phyloP scores from a whole-genome alignment of 2,888 invertebrate species.

The Papilio gigon region DNA sequence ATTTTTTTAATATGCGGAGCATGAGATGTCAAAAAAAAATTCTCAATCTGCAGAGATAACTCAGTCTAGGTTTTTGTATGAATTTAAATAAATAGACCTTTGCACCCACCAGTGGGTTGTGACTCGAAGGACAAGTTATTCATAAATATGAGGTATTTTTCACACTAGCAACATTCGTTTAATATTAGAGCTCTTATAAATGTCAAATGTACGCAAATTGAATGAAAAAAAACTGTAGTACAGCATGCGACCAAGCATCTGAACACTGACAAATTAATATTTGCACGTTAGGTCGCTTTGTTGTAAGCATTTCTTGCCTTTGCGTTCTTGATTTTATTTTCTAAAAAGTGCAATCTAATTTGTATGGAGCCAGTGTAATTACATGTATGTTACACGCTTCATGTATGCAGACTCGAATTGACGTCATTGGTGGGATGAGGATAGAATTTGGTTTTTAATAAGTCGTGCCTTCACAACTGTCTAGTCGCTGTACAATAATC shows the following conservation, averaged over 20 bases:
- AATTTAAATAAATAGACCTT: slow-evolving; percentile 39
- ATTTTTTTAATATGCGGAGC: no score
- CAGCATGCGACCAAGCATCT: no score
- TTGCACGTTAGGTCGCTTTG: no score
- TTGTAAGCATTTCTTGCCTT: no score
- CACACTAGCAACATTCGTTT: background rate
- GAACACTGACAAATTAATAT: no score
- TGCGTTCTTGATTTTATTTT: no score
- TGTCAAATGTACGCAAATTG: no score
- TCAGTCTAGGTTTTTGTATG: background rate
- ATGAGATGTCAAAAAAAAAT: background rate
- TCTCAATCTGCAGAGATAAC: no score
- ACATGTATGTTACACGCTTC: no score
- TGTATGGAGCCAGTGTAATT: no score
- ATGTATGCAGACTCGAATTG: background rate
- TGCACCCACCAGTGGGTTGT: slow-evolving; percentile 53
- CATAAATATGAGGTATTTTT: slow-evolving; percentile 42
- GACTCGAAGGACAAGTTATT: slow-evolving; percentile 56
- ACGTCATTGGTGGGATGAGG: background rate
- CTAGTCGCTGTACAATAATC: slow-evolving; percentile 36
- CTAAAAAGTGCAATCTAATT: no score
- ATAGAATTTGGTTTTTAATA: slow-evolving; percentile 12
- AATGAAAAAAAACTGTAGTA: no score
- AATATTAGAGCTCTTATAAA: background rate
- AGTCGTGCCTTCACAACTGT: slow-evolving; percentile 43